Base-by-base conservation (phyloP, 2,113 vertebrate genomes). In the Podarcis muralis region DNA sequence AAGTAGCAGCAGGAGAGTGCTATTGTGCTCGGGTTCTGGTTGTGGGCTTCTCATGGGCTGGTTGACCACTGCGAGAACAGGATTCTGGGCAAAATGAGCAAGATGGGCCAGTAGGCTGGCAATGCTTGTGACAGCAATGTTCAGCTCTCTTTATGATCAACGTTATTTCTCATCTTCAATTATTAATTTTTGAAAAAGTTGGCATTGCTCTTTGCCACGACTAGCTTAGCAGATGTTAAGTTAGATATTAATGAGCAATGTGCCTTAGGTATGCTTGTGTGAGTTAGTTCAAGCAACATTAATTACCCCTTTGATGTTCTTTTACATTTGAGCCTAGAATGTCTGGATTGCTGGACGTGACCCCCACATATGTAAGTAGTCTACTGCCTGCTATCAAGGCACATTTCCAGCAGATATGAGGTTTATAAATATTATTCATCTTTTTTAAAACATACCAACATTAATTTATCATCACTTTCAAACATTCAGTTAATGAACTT, bases 331-430 rank as follows among this genome's bases (percentile, higher is more conserved):
- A 62, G 23, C 74, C 30, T 16, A 9, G 48, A 80, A 40, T 43
- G 48, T 80, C 53, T 57, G 27, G 48, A 48, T 79, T 13, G 30
- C 53, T 30, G 77, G 23, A 79, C 77, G n/a, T 27, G 43, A 12
- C 43, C 13, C 27, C 11, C 15, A 76, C 75, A 76, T 18, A 40
- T 40, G 75, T 43, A 23, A 43, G 7, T 8, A 9, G 18, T 76
- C 35, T 77, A 8, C 4, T 76, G 37, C 18, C 59, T 62, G 59
- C 13, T 87, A 30, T 83, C 91, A 89, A 32, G 89, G 2, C 32
- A 84, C 83, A 43, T 81, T 90, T 37, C 32, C 87, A n/a, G 74
- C 85, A 86, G 48, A 37, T 27, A 81, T 85, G 12, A 53, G 48
- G 48, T 53, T 53, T 11, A 53, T 53, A 53, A 53, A 53, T 53